Conservation (phyloP, 2,888 invertebrate genomes). For the Stenoptilia bipunctidactyla region DNA sequence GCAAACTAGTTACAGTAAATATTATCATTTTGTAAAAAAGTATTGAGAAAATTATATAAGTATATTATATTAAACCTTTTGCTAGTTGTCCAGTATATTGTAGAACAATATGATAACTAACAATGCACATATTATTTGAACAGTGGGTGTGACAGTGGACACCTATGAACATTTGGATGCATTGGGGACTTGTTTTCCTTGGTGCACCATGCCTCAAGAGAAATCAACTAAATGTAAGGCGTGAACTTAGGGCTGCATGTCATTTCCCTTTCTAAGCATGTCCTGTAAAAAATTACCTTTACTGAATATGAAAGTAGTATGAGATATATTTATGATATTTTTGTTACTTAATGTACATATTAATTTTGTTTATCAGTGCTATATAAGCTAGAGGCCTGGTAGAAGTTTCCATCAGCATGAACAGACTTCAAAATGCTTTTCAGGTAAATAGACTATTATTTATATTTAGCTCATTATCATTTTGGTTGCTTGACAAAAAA, state of each 20-base stretch:
- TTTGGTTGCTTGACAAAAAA: no score
- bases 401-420: not conserved
- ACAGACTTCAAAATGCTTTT: not conserved
- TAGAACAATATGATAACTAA: slow-evolving; percentile 4
- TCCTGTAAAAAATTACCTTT: no score
- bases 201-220: slow-evolving; percentile 73
- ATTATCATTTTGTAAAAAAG: not conserved
- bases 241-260: slow-evolving; percentile 6
- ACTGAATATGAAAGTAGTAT: no score
- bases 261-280: no score
- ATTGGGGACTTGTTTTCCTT: slow-evolving; percentile 82
- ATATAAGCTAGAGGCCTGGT: not conserved
- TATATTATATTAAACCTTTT: no score
- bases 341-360: slow-evolving; percentile 5
- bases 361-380: slow-evolving; percentile 3
- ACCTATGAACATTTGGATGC: slow-evolving; percentile 83
- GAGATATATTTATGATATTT: no score
- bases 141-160: slow-evolving; percentile 76
- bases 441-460: no score
- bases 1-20: not conserved
- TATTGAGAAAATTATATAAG: not conserved
- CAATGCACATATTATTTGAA: slow-evolving; percentile 25
- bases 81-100: not conserved
- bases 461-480: no score
- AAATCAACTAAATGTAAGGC: slow-evolving; percentile 54